Conservation (phyloP, 2,888 invertebrate genomes). For the Lasioglossum pauxillum region DNA sequence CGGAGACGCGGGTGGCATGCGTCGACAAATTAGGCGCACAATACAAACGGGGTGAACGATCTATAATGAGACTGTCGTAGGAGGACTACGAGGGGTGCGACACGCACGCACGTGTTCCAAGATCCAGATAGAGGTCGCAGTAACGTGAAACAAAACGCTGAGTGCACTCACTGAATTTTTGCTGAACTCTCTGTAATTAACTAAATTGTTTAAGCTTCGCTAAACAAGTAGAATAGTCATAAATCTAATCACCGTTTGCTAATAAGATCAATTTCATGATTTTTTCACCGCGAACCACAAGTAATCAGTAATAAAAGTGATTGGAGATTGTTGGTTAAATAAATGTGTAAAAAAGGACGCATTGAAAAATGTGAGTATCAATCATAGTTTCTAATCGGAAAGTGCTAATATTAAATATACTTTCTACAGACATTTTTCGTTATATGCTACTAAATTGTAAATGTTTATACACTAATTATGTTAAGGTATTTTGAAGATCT, state of each 20-base stretch:
- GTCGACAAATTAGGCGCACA: slow-evolving; percentile 21
- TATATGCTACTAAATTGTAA: neutral
- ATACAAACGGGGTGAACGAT: slow-evolving; percentile 35
- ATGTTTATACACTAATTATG: neutral
- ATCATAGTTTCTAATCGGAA: neutral
- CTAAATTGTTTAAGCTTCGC: neutral
- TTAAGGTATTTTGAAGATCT: neutral
- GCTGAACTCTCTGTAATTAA: neutral
- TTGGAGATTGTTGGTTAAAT: neutral
- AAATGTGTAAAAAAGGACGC: neutral
- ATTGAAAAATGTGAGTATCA: neutral
- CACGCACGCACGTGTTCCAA: slow-evolving; percentile 26
- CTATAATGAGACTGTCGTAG: slow-evolving; percentile 28
- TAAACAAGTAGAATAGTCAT: neutral
- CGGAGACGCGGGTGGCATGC: slow-evolving; percentile 11
- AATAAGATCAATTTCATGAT: neutral
- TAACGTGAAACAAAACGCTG: neutral
- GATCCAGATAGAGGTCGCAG: slow-evolving; percentile 2
- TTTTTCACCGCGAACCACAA: neutral
- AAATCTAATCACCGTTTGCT: neutral
- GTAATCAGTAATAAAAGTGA: neutral
- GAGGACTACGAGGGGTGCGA: slow-evolving; percentile 9
- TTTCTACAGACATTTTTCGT: neutral
- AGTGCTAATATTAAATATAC: neutral
- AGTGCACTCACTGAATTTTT: neutral